phyloP scores from a whole-genome alignment of 2,113 vertebrate genomes.

The Atractosteus spatula region DNA sequence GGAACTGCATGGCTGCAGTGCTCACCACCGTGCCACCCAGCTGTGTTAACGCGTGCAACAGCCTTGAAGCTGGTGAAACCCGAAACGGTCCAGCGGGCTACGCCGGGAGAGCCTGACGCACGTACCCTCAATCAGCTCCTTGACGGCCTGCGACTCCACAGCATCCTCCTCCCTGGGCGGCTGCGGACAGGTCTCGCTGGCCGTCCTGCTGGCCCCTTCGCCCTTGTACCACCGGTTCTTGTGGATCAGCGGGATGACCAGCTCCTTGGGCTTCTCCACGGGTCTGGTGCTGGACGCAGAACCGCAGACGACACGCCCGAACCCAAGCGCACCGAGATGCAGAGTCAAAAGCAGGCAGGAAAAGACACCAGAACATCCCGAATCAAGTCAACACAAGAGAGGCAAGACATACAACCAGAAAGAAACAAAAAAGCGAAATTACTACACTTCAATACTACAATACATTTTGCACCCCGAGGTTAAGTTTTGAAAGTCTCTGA shows the following conservation, averaged over 20 bases:
- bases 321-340: background rate
- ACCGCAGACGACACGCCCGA: background rate
- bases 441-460: too few species aligned
- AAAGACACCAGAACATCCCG: background rate
- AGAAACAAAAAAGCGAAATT: background rate
- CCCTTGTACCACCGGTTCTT: constrained; percentile 71
- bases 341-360: background rate
- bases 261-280: constrained; percentile 65
- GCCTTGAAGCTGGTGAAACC: too few species aligned
- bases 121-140: constrained; percentile 81
- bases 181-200: constrained; percentile 20
- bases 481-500: too few species aligned
- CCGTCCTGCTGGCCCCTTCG: constrained; percentile 26
- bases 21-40: too few species aligned
- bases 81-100: too few species aligned
- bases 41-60: too few species aligned
- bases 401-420: background rate
- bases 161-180: constrained; percentile 43
- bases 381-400: too few species aligned
- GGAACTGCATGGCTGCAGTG: too few species aligned
- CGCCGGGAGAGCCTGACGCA: background rate
- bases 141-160: constrained; percentile 77
- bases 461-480: too few species aligned
- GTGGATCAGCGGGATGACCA: constrained; percentile 80
- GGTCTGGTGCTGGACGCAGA: constrained; percentile 61